Evolutionary conservation across 2,797 vertebrate species (phyloP).

Genomic region (Molothrus ater): DNA sequence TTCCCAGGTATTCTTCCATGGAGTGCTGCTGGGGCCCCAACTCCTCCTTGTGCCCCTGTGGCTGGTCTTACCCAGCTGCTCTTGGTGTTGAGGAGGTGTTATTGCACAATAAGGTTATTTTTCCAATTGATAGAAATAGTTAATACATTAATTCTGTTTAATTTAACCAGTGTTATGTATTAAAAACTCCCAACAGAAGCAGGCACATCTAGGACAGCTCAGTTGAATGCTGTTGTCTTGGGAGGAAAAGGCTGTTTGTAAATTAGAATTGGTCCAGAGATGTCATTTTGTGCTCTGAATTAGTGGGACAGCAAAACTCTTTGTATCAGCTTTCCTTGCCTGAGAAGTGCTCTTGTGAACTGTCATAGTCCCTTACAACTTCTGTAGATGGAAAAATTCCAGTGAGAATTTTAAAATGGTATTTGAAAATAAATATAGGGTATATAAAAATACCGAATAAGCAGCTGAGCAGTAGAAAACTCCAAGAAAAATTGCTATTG

Average conservation of each 20-base stretch:
- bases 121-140: not conserved
- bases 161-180: not conserved
- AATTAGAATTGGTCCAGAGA: not conserved
- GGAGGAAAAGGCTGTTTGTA: constrained; percentile 14
- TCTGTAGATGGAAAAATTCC: constrained; percentile 45
- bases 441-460: constrained; percentile 66
- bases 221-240: not conserved
- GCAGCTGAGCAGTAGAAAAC: constrained; percentile 42
- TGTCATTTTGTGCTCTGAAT: constrained; percentile 33
- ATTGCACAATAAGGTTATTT: not conserved
- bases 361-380: constrained; percentile 55
- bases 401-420: constrained; percentile 61
- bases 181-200: not conserved
- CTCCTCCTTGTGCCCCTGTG: not conserved
- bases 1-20: not conserved
- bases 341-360: constrained; percentile 58
- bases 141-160: not conserved
- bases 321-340: constrained; percentile 22
- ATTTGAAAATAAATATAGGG: constrained; percentile 69
- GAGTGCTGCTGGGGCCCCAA: not conserved
- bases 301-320: not conserved
- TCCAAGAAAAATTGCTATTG: constrained; percentile 29
- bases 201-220: not conserved
- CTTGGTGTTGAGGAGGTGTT: not conserved
- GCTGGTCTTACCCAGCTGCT: not conserved